Evolutionary conservation across 2,113 vertebrate genomes (phyloP), one percentile per base, ranked within the genome.

Genomic region (Austrofundulus limnaeus): DNA sequence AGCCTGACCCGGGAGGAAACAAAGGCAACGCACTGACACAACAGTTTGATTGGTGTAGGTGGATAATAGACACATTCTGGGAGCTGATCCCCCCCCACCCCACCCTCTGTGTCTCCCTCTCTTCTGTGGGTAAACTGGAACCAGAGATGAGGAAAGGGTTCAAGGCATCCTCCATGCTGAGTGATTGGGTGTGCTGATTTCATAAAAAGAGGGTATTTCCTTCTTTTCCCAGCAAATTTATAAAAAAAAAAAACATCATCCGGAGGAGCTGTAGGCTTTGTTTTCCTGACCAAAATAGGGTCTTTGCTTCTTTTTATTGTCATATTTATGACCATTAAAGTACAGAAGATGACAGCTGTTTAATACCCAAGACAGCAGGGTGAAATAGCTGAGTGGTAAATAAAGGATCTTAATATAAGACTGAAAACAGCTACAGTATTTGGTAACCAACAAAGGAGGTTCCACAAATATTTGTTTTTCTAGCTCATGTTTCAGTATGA

Each of bases 61-160:
- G 85, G 80, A 90, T 87, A 91, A 92, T 87, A 80, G 86, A 82
- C 70, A 85, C 81, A 92, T 88, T 90, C 83, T 89, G 80, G 74
- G 87, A 88, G 86, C 82, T 92, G 88, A 92, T 85, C 82, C 83
- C 66, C 65, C 41, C 42, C 54, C 25, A 4, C n/a, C n/a, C n/a
- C n/a, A n/a, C n/a, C 49, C 77, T 62, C 69, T 72, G 56, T 64
- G 15, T 64, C 53, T 61, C 52, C 53, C 55, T 8, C 50, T 67
- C 42, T 71, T 61, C 49, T 60, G 59, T 62, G 78, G 79, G 78
- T 78, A 75, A 72, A 52, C 49, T 63, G 66, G 62, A 61, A 47
- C 61, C 58, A 9, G 20, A 53, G 48, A 61, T 80, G 66, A 43
- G 59, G 37, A 65, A 67, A 45, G 14, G 54, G 56, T 24, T 57